A percentile compares a stretch with the other conserved stretches of the same genome.
Evolutionary conservation across 2,888 invertebrate genomes (phyloP).

Genomic region (Agrenia bidenticulata): DNA sequence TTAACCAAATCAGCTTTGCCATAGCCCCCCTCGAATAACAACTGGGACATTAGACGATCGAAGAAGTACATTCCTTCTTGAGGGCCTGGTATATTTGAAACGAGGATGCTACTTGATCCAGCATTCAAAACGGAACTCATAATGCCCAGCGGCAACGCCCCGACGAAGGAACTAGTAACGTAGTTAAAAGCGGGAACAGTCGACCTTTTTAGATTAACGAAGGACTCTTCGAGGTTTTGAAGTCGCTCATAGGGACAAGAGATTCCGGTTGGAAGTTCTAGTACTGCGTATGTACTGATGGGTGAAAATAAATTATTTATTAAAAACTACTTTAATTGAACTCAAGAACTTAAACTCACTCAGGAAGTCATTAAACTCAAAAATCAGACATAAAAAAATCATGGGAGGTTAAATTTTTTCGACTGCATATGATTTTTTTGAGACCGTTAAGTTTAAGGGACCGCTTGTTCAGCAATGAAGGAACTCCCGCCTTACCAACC

Average conservation of each 20-base stretch:
- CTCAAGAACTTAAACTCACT: too few relatives aligned
- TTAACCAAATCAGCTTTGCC: neutral
- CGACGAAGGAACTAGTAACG: neutral
- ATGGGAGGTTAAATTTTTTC: too few relatives aligned
- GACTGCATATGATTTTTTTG: too few relatives aligned
- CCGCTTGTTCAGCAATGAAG: too few relatives aligned
- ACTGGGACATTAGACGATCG: neutral
- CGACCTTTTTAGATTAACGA: conserved; percentile 1
- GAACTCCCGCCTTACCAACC: too few relatives aligned
- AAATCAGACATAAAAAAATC: too few relatives aligned
- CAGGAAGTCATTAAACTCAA: too few relatives aligned
- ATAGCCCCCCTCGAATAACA: conserved; percentile 12
- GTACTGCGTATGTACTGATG: conserved; percentile 2
- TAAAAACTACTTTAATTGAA: too few relatives aligned
- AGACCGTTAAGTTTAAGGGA: too few relatives aligned
- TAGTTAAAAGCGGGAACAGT: conserved; percentile 6
- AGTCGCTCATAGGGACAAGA: neutral
- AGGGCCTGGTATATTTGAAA: neutral
- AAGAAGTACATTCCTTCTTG: neutral
- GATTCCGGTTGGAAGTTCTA: neutral
- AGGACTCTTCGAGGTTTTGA: conserved; percentile 4
- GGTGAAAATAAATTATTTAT: too few relatives aligned
- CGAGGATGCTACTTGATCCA: neutral
- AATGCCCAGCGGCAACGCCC: neutral
- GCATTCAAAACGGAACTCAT: neutral